Conservation (phyloP, 2,888 invertebrate species). For the Meloe dianella region DNA sequence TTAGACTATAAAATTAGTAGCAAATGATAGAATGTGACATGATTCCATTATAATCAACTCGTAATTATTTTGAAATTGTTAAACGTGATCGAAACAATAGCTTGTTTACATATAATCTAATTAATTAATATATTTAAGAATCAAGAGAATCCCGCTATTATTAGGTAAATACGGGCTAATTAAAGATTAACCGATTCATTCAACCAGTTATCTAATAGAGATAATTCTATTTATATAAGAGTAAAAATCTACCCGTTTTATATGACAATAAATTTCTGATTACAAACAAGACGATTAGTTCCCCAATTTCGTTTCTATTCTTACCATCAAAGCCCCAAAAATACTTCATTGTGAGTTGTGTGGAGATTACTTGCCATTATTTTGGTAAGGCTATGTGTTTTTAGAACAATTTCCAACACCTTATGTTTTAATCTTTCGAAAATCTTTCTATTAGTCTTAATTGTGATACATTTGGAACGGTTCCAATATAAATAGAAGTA, state of each 20-base stretch:
- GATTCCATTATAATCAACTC: neutral
- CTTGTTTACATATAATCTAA: neutral
- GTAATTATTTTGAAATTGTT: neutral
- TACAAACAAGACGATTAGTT: no score
- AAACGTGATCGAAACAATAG: neutral
- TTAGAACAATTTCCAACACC: neutral
- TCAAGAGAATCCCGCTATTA: neutral
- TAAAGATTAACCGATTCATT: neutral
- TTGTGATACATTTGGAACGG: constrained; percentile 4
- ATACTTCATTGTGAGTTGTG: no score
- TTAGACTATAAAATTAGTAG: neutral
- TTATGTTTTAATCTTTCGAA: neutral
- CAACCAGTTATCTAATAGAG: neutral
- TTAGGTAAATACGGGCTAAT: neutral
- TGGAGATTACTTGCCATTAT: neutral
- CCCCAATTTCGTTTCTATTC: no score
- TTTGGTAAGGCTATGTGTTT: neutral
- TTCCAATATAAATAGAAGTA: neutral
- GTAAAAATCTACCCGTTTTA: no score
- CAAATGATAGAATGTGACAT: neutral
- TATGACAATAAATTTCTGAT: no score
- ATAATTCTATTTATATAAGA: no score
- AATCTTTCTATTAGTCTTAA: neutral
- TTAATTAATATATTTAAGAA: neutral
- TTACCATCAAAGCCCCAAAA: no score